Conservation (phyloP, 2,888 invertebrate species). For the Muscina levida region DNA sequence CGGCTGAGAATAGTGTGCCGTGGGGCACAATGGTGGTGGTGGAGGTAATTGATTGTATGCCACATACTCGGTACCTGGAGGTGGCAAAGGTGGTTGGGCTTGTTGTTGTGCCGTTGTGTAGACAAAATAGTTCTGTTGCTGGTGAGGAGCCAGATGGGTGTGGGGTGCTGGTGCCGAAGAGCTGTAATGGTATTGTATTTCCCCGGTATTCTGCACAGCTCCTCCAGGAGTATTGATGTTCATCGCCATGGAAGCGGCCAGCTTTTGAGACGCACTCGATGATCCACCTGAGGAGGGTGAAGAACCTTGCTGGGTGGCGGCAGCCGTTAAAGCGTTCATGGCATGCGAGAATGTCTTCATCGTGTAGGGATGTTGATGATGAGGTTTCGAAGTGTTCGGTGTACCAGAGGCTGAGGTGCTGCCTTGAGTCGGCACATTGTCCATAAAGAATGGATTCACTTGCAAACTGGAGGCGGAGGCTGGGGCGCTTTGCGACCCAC, state of each 20-base stretch:
- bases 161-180: slow-evolving; percentile 71
- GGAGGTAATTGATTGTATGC: slow-evolving; percentile 65
- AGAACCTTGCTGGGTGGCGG: slow-evolving; percentile 69
- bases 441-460: slow-evolving; percentile 77
- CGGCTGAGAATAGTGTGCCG: slow-evolving; percentile 55
- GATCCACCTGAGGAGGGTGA: slow-evolving; percentile 39
- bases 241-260: slow-evolving; percentile 59
- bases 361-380: slow-evolving; percentile 72
- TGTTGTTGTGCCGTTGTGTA: slow-evolving; percentile 65
- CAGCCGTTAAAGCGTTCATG: slow-evolving; percentile 74
- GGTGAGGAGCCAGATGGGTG: slow-evolving; percentile 62
- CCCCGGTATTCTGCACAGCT: slow-evolving; percentile 47
- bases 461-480: slow-evolving; percentile 76
- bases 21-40: slow-evolving; percentile 66
- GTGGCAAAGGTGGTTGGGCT: slow-evolving; percentile 64
- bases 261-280: slow-evolving; percentile 39
- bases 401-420: slow-evolving; percentile 73
- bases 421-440: slow-evolving; percentile 66
- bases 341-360: slow-evolving; percentile 78
- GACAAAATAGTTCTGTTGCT: slow-evolving; percentile 66
- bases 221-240: slow-evolving; percentile 59
- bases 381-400: slow-evolving; percentile 75
- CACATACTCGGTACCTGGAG: slow-evolving; percentile 57
- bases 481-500: slow-evolving; percentile 76
- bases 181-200: slow-evolving; percentile 71